Evolutionary conservation across 2,113 vertebrate genomes (phyloP).

Genomic region (Martes martes): DNA sequence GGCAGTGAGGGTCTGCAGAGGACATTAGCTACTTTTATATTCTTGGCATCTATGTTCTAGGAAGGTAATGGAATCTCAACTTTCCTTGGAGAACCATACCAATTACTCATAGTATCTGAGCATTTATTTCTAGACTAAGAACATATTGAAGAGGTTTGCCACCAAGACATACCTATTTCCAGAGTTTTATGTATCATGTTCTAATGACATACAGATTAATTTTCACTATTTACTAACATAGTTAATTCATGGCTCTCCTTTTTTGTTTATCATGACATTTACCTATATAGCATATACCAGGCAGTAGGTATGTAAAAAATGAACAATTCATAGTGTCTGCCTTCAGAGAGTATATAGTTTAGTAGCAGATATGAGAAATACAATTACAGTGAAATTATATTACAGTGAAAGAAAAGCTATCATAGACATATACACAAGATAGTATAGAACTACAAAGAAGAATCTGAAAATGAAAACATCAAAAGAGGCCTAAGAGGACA

Average conservation of each 20-base stretch:
- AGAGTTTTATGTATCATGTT: neutral
- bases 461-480: neutral
- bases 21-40: neutral
- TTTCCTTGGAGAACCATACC: neutral
- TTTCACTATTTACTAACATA: neutral
- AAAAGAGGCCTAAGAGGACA: neutral
- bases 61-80: neutral
- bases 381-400: neutral
- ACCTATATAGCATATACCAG: neutral
- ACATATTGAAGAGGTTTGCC: neutral
- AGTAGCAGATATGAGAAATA: neutral
- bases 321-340: neutral
- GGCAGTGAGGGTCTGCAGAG: neutral
- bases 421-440: neutral
- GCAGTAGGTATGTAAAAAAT: neutral
- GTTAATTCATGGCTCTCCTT: neutral
- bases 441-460: neutral
- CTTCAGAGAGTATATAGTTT: neutral
- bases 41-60: neutral
- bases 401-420: neutral
- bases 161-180: neutral
- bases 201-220: neutral
- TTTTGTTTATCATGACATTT: neutral
- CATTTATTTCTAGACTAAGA: neutral
- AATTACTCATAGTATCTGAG: neutral